Base-by-base conservation (phyloP, 92 coral and sea anemone genomes). In the Porites evermanni region DNA sequence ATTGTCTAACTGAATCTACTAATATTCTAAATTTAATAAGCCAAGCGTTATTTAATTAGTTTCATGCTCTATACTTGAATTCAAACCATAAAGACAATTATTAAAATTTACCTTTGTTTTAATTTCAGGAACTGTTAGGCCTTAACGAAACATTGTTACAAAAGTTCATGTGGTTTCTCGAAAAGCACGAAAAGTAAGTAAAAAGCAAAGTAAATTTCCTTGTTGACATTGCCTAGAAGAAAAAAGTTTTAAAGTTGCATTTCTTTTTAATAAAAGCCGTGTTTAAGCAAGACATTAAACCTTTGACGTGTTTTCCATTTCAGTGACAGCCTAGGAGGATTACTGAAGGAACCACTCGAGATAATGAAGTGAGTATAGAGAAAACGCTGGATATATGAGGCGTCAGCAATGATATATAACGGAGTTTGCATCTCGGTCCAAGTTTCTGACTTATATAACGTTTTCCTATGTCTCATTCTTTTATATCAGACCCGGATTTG, bases 401-500 rank as follows among this genome's bases (percentile, higher is more conserved):
- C 47, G 47, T 38, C 47, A 38, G 7, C 47, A 38, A 38, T 38
- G 47, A 38, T 38, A 38, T 38, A 38, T 38, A 38, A 38, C 47
- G 7, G 47, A 38, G 47, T 38, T 38, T 38, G 47, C 47, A 38
- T 38, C 47, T 38, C 47, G 0, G 1, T 38, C 7, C 47, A 54
- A 13, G 60, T 56, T 54, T 54, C 14, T 13, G 60, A 13, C 60
- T 13, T 9, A 54, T 54, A 32, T 32, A 32, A 32, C 2, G 38
- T 32, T 38, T 38, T 38, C 6, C 5, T 38, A 38, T 38, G 47
- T 38, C 6, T 38, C 47, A 38, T 38, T 38, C 5, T 38, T 38
- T 70, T 58, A 20, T 81, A 84, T 7, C 86, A 93, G 96, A 69
- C 96, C 96, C 51, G 96, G 96, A 13, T 93, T 93, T 91, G 96